phyloP scores from a whole-genome alignment of 2,797 vertebrate genomes.

The Novumbra hubbsi region DNA sequence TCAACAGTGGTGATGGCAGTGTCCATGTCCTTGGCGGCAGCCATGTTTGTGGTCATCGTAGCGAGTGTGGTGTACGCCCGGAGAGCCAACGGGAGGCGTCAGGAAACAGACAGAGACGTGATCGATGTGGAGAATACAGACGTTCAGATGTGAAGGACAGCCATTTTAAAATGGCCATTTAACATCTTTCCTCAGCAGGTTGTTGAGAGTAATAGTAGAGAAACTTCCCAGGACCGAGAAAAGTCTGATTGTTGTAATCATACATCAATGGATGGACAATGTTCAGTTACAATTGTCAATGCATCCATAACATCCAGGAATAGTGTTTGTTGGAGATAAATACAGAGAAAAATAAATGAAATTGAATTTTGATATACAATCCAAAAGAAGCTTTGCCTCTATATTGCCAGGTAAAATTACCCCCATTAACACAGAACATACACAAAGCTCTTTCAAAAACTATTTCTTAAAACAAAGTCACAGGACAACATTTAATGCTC shows the following conservation, averaged over 20 bases:
- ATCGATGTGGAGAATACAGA: conserved; percentile 51
- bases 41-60: conserved; percentile 70
- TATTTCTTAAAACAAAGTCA: neutral
- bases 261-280: neutral
- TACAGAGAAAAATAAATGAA: neutral
- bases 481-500: neutral
- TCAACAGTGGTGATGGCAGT: conserved; percentile 59
- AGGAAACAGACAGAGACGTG: neutral
- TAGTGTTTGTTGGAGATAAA: neutral
- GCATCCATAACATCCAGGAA: neutral
- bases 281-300: neutral
- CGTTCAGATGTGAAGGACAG: conserved; percentile 13
- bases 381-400: neutral
- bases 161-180: neutral
- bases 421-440: neutral
- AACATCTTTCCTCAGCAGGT: neutral
- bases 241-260: neutral
- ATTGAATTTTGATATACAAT: no score
- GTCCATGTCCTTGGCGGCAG: conserved; percentile 60
- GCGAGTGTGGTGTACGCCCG: conserved; percentile 60
- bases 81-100: conserved; percentile 51
- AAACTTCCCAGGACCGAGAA: neutral
- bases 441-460: neutral
- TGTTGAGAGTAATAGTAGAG: neutral
- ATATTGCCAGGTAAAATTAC: neutral